Conservation (phyloP, 2,797 vertebrate species). For the Artibeus lituratus region DNA sequence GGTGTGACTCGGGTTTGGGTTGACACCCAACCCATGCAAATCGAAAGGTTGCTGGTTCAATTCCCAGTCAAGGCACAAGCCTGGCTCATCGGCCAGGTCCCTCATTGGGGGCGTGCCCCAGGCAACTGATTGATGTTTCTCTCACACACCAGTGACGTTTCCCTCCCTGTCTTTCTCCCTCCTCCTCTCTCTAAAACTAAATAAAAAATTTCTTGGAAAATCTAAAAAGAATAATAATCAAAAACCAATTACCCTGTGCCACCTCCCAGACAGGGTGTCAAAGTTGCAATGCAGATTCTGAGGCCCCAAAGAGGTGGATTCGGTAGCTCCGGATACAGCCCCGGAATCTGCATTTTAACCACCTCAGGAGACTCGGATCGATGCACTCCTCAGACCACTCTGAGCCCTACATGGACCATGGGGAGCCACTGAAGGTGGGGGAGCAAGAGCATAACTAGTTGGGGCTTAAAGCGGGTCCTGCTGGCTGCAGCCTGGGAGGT, state of each 20-base stretch:
- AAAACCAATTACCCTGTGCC: not conserved
- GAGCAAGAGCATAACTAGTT: too few species aligned
- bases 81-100: not conserved
- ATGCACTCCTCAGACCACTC: not conserved
- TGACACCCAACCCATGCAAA: too few species aligned
- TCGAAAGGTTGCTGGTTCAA: too few species aligned
- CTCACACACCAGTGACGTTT: too few species aligned
- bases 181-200: not conserved
- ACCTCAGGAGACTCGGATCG: not conserved
- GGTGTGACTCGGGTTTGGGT: not conserved
- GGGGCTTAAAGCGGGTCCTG: not conserved
- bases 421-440: not conserved
- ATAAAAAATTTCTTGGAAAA: not conserved
- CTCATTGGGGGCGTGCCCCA: not conserved
- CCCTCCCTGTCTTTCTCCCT: not conserved
- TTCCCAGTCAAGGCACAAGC: too few species aligned
- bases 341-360: not conserved
- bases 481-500: not conserved
- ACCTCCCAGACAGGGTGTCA: not conserved
- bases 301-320: not conserved
- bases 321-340: not conserved
- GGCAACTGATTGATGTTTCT: too few species aligned
- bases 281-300: not conserved
- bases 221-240: not conserved
- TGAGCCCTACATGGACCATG: fast-evolving